Conservation (phyloP, 1,140 invertebrate species). For the Procambarus clarkii region DNA sequence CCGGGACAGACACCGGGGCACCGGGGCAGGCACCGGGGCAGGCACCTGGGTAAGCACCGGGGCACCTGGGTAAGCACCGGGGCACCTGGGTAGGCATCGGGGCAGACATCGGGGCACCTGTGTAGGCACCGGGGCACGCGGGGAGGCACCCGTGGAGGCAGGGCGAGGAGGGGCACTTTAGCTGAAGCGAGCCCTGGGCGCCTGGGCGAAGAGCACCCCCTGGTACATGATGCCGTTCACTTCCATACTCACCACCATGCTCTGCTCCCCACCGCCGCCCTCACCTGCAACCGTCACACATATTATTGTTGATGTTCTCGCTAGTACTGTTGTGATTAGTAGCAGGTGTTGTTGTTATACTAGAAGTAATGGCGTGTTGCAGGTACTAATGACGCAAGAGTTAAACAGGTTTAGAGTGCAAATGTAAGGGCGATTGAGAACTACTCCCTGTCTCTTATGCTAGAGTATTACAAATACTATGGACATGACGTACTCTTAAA, state of each 20-base stretch:
- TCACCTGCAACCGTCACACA: slow-evolving; percentile 73
- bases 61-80: no score
- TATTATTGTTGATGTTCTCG: background rate
- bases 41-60: no score
- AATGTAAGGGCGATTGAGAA: no score
- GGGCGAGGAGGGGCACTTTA: slow-evolving; percentile 9
- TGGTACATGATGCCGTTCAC: slow-evolving; percentile 94
- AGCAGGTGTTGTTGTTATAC: background rate
- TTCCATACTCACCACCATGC: slow-evolving; percentile 96
- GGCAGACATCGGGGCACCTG: no score
- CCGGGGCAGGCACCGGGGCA: no score
- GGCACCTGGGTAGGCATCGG: no score
- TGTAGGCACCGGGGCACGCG: no score
- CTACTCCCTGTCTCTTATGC: no score
- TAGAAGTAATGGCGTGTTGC: background rate
- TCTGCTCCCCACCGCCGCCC: slow-evolving; percentile 84
- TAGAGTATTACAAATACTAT: no score
- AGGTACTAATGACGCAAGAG: background rate
- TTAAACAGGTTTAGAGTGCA: no score
- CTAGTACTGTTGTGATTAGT: background rate
- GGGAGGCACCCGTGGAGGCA: background rate
- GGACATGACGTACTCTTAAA: no score
- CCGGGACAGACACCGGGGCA: no score
- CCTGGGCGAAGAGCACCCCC: slow-evolving; percentile 89
- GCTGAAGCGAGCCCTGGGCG: slow-evolving; percentile 70